phyloP scores from a whole-genome alignment of 2,113 vertebrate species.

The Psittacara wagleri region DNA sequence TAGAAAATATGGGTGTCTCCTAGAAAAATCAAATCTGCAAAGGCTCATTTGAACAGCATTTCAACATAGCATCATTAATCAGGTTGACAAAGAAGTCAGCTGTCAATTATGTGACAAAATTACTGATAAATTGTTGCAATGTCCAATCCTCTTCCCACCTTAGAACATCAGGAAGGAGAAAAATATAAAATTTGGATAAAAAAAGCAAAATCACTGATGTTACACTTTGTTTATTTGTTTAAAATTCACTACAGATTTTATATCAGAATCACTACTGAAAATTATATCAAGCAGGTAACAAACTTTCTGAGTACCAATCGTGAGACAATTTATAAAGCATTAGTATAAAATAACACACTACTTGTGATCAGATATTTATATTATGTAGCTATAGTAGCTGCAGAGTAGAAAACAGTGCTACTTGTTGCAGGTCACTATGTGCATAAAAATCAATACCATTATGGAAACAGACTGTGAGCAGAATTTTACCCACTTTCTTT shows the following conservation, averaged over 20 bases:
- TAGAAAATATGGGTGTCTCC: neutral
- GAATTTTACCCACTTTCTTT: neutral
- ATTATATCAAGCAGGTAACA: neutral
- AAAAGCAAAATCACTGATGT: neutral
- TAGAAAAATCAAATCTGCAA: neutral
- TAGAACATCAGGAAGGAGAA: neutral
- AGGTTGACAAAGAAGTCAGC: constrained; percentile 2
- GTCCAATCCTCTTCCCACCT: neutral
- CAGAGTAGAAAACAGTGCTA: neutral
- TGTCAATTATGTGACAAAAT: constrained; percentile 4
- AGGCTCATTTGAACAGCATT: constrained; percentile 5
- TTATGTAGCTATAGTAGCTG: neutral
- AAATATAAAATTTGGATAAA: neutral
- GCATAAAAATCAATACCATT: neutral
- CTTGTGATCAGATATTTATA: neutral
- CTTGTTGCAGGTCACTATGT: neutral
- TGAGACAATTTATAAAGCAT: neutral
- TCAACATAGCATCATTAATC: constrained; percentile 1
- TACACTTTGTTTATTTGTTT: neutral
- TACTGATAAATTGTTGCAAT: neutral
- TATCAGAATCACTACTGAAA: neutral
- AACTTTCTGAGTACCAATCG: neutral
- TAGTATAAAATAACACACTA: neutral
- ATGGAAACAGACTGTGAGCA: neutral
- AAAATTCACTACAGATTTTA: neutral